Percentiles rank a stretch among this genome's conserved stretches.
Evolutionary conservation across 1,140 invertebrate genomes (phyloP).

Genomic region (Eubasilissa regina): DNA sequence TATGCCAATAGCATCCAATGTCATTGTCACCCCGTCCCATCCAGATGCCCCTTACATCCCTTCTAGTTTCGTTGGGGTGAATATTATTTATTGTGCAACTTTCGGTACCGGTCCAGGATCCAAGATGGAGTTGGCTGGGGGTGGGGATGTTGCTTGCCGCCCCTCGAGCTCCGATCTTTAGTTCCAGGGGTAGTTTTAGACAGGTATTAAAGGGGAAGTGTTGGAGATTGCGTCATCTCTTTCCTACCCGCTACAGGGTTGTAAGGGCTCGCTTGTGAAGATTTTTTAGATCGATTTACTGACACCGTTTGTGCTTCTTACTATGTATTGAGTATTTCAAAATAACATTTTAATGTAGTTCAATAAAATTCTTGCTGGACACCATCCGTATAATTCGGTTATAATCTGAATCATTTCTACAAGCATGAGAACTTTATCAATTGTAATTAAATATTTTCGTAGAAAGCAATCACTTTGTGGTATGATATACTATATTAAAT

Average conservation of each 20-base stretch:
- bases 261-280: background rate
- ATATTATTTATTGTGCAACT: constrained; percentile 58
- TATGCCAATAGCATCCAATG: background rate
- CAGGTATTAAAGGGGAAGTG: constrained; percentile 26
- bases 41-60: constrained; percentile 34
- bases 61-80: constrained; percentile 42
- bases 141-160: constrained; percentile 7
- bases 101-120: constrained; percentile 45
- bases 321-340: no score
- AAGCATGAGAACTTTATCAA: no score
- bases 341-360: no score
- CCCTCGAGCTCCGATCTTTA: constrained; percentile 33
- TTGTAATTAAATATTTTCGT: no score
- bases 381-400: no score
- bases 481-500: no score
- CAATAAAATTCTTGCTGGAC: no score
- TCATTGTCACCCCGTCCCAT: constrained; percentile 40
- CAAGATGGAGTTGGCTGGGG: constrained; percentile 50
- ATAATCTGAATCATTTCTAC: no score
- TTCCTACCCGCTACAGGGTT: background rate
- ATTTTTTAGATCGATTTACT: constrained; percentile 9
- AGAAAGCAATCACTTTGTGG: no score
- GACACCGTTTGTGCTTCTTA: background rate
- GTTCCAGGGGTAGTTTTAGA: constrained; percentile 29
- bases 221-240: constrained; percentile 18